A percentile compares a stretch with the other conserved stretches of the same genome.
These are phyloP conservation scores for Ceyx erithaca DNA, from an alignment of 2,797 vertebrate species.

Conservation along the genomic window DNA sequence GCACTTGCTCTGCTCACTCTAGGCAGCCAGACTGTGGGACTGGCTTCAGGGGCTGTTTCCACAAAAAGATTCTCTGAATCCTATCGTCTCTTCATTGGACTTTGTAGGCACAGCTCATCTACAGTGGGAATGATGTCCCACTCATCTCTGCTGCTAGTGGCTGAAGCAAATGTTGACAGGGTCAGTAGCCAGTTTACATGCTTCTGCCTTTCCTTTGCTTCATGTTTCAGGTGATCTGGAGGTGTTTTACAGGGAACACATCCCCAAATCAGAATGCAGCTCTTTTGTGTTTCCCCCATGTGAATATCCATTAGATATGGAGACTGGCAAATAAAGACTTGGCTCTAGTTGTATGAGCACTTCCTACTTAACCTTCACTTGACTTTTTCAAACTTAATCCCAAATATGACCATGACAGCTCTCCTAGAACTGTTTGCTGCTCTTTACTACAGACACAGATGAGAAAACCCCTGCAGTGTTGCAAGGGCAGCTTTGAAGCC, in stretches of 20 bases:
- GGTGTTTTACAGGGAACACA: not conserved
- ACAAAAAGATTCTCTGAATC: not conserved
- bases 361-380: not conserved
- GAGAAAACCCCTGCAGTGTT: not conserved
- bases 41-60: not conserved
- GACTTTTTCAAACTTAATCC: not conserved
- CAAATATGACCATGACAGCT: not conserved
- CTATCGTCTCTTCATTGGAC: fast-evolving
- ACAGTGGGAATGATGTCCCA: fast-evolving
- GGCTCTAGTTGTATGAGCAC: not conserved
- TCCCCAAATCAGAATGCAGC: not conserved
- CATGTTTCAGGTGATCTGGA: not conserved
- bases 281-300: not conserved
- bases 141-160: not conserved
- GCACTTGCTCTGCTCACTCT: not conserved
- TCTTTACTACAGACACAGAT: not conserved
- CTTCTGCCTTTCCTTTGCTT: not conserved
- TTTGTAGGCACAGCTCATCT: fast-evolving
- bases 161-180: not conserved
- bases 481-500: not conserved
- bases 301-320: not conserved
- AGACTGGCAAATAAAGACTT: not conserved
- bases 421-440: not conserved
- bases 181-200: not conserved
- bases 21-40: not conserved